Evolutionary conservation across 1,140 invertebrate genomes (phyloP).

Genomic region (Hyposmocoma kahamanoa): DNA sequence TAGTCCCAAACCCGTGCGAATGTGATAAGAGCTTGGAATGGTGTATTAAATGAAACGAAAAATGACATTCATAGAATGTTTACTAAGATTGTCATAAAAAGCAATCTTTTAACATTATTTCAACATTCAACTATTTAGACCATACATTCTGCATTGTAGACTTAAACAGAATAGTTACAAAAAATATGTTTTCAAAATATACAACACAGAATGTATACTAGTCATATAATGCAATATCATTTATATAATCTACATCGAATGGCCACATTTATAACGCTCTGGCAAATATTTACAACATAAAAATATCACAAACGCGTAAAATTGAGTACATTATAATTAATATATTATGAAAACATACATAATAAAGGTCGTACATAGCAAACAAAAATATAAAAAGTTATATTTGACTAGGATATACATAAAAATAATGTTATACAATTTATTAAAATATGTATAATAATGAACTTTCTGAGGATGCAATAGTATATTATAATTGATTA

Average conservation of each 20-base stretch:
- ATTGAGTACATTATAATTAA: constrained; percentile 12
- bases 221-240: constrained; percentile 20
- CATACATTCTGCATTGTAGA: constrained; percentile 26
- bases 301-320: constrained; percentile 47
- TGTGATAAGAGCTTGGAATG: too few species aligned
- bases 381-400: background rate
- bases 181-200: constrained; percentile 1
- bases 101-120: constrained; percentile 51
- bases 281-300: constrained; percentile 58
- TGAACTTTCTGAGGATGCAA: constrained; percentile 18
- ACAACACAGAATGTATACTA: constrained; percentile 24
- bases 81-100: constrained; percentile 55
- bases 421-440: constrained; percentile 20
- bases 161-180: background rate
- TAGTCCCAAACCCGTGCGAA: too few species aligned
- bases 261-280: constrained; percentile 53
- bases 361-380: background rate
- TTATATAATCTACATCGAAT: constrained; percentile 36
- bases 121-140: constrained; percentile 20
- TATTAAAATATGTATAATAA: constrained; percentile 11
- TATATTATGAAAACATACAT: constrained; percentile 19
- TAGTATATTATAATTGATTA: constrained; percentile 27
- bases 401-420: constrained; percentile 39
- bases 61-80: constrained; percentile 68
- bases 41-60: constrained; percentile 30